Percentiles rank a stretch among this genome's conserved stretches.
These are phyloP conservation scores for Xanthorhoe spadicearia DNA, from an alignment of 2,888 invertebrate genomes.

Conservation along the genomic window DNA sequence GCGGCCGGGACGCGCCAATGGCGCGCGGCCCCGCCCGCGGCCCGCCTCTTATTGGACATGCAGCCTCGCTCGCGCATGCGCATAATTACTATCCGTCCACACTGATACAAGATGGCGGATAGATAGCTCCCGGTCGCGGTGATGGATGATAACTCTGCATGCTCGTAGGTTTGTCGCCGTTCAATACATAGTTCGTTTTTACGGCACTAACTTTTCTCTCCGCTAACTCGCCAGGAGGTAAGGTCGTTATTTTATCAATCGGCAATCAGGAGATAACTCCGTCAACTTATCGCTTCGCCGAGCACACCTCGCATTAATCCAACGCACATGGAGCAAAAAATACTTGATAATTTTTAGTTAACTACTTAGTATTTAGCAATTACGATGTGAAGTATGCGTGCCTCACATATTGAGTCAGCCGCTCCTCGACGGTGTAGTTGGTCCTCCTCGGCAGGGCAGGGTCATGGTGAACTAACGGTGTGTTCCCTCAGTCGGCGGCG, in stretches of 20 bases:
- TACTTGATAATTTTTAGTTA: background rate
- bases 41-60: conserved; percentile 49
- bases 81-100: conserved; percentile 40
- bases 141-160: conserved; percentile 55
- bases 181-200: conserved; percentile 7
- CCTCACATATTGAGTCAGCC: too few species aligned
- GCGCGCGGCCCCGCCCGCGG: conserved; percentile 49
- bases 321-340: background rate
- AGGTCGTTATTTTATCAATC: conserved; percentile 9
- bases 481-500: conserved; percentile 89
- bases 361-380: background rate
- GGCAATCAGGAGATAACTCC: conserved; percentile 1
- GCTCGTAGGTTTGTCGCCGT: conserved; percentile 26
- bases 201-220: conserved; percentile 19
- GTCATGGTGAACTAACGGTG: conserved; percentile 7
- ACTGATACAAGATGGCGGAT: conserved; percentile 57
- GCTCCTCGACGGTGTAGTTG: too few species aligned
- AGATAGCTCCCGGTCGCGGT: conserved; percentile 40
- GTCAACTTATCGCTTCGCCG: conserved; percentile 12
- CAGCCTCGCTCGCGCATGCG: conserved; percentile 39
- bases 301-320: conserved; percentile 5
- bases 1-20: conserved; percentile 42
- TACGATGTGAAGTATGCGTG: too few species aligned
- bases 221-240: conserved; percentile 14
- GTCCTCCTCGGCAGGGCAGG: too few species aligned